phyloP scores from a whole-genome alignment of 2,113 vertebrate species.

The Romanogobio albipinnatus region DNA sequence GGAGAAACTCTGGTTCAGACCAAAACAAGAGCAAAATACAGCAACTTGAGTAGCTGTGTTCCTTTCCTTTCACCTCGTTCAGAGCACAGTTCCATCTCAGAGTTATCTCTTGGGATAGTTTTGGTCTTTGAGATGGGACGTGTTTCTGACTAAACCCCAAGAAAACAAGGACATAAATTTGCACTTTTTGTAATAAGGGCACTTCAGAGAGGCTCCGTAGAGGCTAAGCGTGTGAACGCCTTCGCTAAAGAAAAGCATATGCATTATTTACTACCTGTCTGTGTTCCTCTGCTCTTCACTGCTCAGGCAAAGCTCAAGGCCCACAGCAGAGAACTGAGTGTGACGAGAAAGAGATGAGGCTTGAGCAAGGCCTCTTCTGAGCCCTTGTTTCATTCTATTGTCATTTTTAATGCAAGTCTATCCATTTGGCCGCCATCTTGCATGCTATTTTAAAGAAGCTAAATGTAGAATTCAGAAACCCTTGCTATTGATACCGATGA shows the following conservation, averaged over 20 bases:
- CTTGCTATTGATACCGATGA: too few relatives aligned
- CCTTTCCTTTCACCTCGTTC: background rate
- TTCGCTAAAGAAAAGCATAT: constrained; percentile 62
- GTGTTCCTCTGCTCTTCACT: constrained; percentile 53
- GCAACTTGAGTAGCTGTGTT: background rate
- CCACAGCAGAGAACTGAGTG: constrained; percentile 64
- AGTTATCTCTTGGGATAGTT: background rate
- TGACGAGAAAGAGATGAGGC: constrained; percentile 21
- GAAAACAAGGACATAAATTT: constrained; percentile 28
- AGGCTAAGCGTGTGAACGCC: constrained; percentile 46
- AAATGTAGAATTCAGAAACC: too few relatives aligned
- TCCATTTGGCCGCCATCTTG: background rate
- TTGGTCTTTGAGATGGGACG: background rate
- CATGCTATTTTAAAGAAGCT: background rate
- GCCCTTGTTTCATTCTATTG: background rate
- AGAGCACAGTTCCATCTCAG: background rate
- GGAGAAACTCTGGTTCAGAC: constrained; percentile 23
- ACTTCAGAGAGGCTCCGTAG: constrained; percentile 61
- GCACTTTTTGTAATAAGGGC: constrained; percentile 65
- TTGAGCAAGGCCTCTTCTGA: background rate
- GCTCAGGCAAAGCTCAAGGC: constrained; percentile 63
- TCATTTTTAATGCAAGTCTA: background rate
- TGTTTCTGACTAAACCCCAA: background rate
- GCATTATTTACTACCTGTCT: constrained; percentile 77
- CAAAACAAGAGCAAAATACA: constrained; percentile 19